These are phyloP conservation scores for Microchirus variegatus DNA, from an alignment of 2,797 vertebrate genomes.

Conservation along the genomic window DNA sequence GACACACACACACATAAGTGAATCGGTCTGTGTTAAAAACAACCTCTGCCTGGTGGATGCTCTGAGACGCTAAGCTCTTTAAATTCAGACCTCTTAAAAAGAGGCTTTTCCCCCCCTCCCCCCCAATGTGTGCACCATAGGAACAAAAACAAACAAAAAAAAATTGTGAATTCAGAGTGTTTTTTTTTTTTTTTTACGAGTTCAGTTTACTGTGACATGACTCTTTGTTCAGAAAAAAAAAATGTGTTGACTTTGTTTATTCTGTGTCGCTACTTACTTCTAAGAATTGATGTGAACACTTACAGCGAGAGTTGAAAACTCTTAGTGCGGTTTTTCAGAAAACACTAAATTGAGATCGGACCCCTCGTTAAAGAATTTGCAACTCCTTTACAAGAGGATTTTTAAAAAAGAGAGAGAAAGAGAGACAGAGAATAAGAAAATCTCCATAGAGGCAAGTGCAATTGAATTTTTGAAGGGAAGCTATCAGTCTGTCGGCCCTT, in stretches of 20 bases:
- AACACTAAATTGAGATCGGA: constrained; percentile 84
- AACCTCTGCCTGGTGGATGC: constrained; percentile 88
- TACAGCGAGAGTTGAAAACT: constrained; percentile 80
- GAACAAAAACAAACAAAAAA: constrained; percentile 68
- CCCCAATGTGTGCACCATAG: constrained; percentile 81
- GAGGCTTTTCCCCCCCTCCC: constrained; percentile 67
- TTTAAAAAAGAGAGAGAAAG: constrained; percentile 43
- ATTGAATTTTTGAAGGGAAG: constrained; percentile 98
- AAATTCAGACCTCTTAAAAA: constrained; percentile 64
- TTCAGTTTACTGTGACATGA: constrained; percentile 78
- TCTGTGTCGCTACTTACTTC: constrained; percentile 77
- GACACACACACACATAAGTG: constrained; percentile 40
- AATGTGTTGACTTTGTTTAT: constrained; percentile 72
- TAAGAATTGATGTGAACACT: constrained; percentile 75
- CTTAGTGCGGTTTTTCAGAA: constrained; percentile 70
- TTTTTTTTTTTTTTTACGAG: constrained; percentile 52
- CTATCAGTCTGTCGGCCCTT: constrained; percentile 99
- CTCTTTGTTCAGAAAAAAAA: constrained; percentile 70
- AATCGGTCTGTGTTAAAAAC: constrained; percentile 78
- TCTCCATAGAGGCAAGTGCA: constrained; percentile 98
- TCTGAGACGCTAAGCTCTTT: constrained; percentile 69
- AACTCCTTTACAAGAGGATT: constrained; percentile 87
- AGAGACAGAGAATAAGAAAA: constrained; percentile 71
- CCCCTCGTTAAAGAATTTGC: constrained; percentile 85
- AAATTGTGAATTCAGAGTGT: constrained; percentile 78